Evolutionary conservation across 2,888 invertebrate genomes (phyloP).

Genomic region (Stictocephala bisonia): DNA sequence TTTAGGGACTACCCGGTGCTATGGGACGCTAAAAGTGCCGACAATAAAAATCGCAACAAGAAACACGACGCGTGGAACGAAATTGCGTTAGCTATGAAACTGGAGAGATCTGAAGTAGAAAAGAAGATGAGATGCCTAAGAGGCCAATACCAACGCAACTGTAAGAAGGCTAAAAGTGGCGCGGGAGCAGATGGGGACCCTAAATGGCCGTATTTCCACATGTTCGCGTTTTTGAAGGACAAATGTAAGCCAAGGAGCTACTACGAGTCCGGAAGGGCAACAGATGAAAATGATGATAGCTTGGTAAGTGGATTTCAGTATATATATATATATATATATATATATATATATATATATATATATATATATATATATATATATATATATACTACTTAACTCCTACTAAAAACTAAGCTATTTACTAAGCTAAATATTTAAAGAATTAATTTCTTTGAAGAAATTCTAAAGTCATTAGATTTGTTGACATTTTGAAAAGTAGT

Average conservation of each 20-base stretch:
- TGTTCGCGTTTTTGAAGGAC: conserved; percentile 43
- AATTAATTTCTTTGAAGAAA: neutral
- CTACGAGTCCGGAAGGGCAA: conserved; percentile 38
- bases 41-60: too few species aligned
- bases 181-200: conserved; percentile 45
- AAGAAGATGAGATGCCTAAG: conserved; percentile 13
- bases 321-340: neutral
- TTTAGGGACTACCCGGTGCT: too few species aligned
- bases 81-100: too few species aligned
- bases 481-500: conserved; percentile 10
- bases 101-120: too few species aligned
- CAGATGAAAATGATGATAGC: conserved; percentile 32
- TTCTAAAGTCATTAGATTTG: neutral
- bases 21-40: too few species aligned
- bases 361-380: too few species aligned
- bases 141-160: conserved; percentile 48
- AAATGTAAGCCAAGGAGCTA: conserved; percentile 43
- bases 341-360: too few species aligned
- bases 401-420: conserved; percentile 5
- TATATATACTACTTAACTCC: conserved; percentile 3
- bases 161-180: conserved; percentile 40
- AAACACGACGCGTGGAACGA: too few species aligned
- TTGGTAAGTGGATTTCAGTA: conserved; percentile 43
- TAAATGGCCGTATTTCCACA: conserved; percentile 45
- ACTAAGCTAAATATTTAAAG: conserved; percentile 6